These are phyloP conservation scores for Enteromius trimaculatus DNA, from an alignment of 2,797 vertebrate genomes.

Conservation along the genomic window DNA sequence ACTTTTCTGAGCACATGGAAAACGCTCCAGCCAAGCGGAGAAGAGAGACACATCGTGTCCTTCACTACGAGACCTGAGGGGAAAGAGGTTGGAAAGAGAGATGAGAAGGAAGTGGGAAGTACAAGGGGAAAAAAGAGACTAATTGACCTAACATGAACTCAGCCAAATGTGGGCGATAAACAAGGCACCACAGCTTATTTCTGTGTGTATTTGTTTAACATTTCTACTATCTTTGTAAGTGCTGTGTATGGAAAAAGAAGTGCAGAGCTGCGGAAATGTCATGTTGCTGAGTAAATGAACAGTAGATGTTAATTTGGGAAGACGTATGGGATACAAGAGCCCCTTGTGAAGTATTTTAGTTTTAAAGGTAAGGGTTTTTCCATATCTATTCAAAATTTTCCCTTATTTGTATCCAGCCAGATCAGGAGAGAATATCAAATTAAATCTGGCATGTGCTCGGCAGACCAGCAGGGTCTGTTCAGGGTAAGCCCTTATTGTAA, in stretches of 20 bases:
- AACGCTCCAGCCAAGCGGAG: conserved; percentile 56
- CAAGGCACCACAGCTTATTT: conserved; percentile 49
- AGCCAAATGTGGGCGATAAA: conserved; percentile 41
- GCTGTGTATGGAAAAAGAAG: conserved; percentile 4
- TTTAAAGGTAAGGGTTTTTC: conserved; percentile 27
- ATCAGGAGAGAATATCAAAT: conserved; percentile 6
- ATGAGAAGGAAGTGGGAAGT: conserved; percentile 32
- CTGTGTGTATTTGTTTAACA: conserved; percentile 44
- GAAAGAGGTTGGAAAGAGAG: conserved; percentile 15
- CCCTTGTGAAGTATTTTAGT: conserved; percentile 43
- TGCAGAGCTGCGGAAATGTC: neutral
- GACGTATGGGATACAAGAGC: conserved; percentile 15
- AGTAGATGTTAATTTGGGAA: conserved; percentile 29
- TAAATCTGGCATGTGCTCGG: conserved; percentile 25
- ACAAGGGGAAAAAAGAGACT: conserved; percentile 43
- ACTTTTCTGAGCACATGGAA: conserved; percentile 70
- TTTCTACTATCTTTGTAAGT: conserved; percentile 14
- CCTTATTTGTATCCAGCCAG: neutral
- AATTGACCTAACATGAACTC: conserved; percentile 46
- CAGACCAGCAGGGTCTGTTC: conserved; percentile 37
- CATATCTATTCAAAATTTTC: neutral
- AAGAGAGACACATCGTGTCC: conserved; percentile 16
- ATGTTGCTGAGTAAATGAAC: conserved; percentile 18
- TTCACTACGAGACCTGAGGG: neutral
- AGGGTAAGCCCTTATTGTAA: conserved; percentile 39